phyloP scores from a whole-genome alignment of 2,888 invertebrate genomes.

The Xestoiulus laeticollis region DNA sequence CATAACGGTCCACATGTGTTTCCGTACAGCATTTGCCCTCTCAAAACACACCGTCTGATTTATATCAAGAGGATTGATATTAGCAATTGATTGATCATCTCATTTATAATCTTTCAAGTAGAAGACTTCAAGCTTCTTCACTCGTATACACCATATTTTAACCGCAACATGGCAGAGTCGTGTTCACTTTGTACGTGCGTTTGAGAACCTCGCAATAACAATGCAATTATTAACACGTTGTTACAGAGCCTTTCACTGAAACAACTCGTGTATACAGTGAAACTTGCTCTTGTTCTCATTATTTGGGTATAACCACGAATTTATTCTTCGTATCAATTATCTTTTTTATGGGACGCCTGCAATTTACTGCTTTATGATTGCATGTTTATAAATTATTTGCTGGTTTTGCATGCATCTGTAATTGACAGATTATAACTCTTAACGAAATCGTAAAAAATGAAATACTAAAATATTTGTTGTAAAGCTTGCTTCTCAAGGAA shows the following conservation, averaged over 20 bases:
- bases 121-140: neutral
- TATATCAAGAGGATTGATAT: constrained; percentile 30
- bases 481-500: too few species aligned
- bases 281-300: neutral
- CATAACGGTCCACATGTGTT: neutral
- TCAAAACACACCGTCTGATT: constrained; percentile 1
- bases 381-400: neutral
- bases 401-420: neutral
- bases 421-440: neutral
- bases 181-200: neutral
- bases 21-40: neutral
- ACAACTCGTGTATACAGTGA: neutral
- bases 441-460: neutral
- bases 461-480: too few species aligned
- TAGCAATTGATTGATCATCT: neutral
- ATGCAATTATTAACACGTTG: constrained; percentile 4
- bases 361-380: neutral
- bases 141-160: neutral
- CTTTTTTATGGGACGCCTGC: neutral
- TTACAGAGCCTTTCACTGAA: neutral
- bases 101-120: neutral
- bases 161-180: neutral
- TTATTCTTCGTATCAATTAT: neutral
- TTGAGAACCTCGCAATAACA: neutral
- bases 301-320: neutral